Conservation (phyloP, 2,888 invertebrate genomes). For the Tachina lurida region DNA sequence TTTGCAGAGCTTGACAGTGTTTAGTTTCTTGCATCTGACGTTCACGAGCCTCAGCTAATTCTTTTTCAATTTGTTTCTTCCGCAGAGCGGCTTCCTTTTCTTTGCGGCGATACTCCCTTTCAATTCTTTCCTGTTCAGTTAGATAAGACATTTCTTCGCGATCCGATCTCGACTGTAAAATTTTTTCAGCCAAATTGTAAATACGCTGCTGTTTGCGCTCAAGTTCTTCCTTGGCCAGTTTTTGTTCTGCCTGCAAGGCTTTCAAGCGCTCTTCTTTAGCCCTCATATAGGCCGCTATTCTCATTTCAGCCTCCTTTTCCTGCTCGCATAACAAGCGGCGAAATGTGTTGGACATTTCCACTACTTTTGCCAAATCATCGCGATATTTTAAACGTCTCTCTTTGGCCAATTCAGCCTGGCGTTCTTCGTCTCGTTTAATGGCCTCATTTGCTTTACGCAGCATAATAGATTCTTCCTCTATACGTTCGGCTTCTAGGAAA, state of each 20-base stretch:
- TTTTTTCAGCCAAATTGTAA: slow-evolving; percentile 79
- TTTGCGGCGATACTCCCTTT: slow-evolving; percentile 81
- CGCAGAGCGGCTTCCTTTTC: slow-evolving; percentile 80
- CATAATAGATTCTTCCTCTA: slow-evolving; percentile 81
- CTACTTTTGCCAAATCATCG: slow-evolving; percentile 79
- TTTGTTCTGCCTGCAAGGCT: slow-evolving; percentile 78
- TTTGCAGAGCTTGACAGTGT: slow-evolving; percentile 80
- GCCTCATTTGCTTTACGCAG: slow-evolving; percentile 77
- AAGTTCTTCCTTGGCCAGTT: slow-evolving; percentile 79
- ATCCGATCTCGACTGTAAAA: slow-evolving; percentile 77
- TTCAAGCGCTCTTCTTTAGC: slow-evolving; percentile 80
- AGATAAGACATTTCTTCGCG: slow-evolving; percentile 80
- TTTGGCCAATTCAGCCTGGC: slow-evolving; percentile 75
- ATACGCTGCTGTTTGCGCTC: slow-evolving; percentile 81
- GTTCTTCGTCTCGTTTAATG: slow-evolving; percentile 79
- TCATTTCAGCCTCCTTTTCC: slow-evolving; percentile 81
- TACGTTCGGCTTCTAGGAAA: slow-evolving; percentile 81
- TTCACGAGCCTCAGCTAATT: slow-evolving; percentile 78
- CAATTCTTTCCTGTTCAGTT: slow-evolving; percentile 81
- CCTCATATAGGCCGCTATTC: slow-evolving; percentile 81
- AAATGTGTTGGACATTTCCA: slow-evolving; percentile 80
- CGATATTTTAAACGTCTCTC: slow-evolving; percentile 80
- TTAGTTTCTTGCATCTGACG: slow-evolving; percentile 80
- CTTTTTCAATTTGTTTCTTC: slow-evolving; percentile 78
- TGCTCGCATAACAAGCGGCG: slow-evolving; percentile 81